A percentile compares a stretch with the other conserved stretches of the same genome.
These are phyloP conservation scores for Nothura maculosa DNA, from an alignment of 2,797 vertebrate species.

Conservation along the genomic window DNA sequence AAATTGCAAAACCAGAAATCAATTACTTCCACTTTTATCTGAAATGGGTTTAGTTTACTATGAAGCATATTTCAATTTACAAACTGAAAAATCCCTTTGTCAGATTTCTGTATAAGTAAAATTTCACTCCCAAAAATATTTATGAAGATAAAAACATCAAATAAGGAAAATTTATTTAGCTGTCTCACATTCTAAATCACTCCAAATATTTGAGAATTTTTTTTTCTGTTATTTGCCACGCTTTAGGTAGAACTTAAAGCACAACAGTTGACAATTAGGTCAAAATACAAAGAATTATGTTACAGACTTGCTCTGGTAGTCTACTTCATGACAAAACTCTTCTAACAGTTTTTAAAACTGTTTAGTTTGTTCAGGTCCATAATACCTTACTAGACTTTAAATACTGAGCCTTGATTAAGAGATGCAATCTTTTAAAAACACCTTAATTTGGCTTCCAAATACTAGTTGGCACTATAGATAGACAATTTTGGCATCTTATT, in stretches of 20 bases:
- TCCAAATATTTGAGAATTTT: background rate
- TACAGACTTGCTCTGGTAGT: background rate
- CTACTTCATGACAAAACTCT: background rate
- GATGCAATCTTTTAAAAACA: background rate
- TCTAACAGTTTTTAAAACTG: background rate
- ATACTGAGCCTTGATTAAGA: background rate
- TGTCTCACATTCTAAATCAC: background rate
- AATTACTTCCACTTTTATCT: background rate
- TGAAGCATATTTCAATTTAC: background rate
- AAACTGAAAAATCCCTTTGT: background rate
- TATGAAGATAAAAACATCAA: background rate
- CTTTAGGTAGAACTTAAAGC: background rate
- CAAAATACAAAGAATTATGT: background rate
- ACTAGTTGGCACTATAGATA: background rate
- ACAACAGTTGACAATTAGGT: background rate
- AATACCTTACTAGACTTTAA: background rate
- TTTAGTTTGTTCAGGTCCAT: background rate
- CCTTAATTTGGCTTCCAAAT: background rate
- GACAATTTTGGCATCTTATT: background rate
- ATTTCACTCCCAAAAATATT: background rate
- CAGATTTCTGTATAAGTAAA: background rate
- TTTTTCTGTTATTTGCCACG: background rate
- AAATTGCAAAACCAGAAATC: background rate
- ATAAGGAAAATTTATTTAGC: background rate
- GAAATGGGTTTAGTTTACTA: background rate